Evolutionary conservation across 2,113 vertebrate genomes (phyloP), one percentile per base, ranked within the genome.

Genomic region (Lycocorax pyrrhopterus): DNA sequence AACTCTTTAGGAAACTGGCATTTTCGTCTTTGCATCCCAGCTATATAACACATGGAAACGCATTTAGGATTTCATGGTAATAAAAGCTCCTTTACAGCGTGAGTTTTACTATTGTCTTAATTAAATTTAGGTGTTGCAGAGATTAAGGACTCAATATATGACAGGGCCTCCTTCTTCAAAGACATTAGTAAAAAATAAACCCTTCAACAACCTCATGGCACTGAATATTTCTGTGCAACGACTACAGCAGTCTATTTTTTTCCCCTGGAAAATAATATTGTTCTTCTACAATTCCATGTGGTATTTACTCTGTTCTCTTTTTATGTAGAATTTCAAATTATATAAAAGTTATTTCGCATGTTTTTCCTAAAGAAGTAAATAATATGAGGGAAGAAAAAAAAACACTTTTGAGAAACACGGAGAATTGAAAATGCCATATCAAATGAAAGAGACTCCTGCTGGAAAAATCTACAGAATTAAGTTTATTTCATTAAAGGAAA

Each of bases 371-470:
- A 59, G 19, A 20, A 60, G 4, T 21, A 41, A 64, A 69, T 49
- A 47, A 44, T 4, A 16, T 16, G 1, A 5, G 8, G 10, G 4
- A 0, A 1, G 1, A 0, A 7, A 7, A 21, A 21, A 29, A n/a
- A 22, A 4, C 3, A 5, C 11, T 49, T 68, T 15, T 26, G 35
- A 68, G 49, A 59, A 41, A 60, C 6, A 53, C 5, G 1, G 33
- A 5, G 47, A 51, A 6, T 25, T 53, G 16, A 35, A 83, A 80
- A 59, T n/a, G 1, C 3, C 8, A 2, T 37, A 35, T 43, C 9
- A 53, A 69, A 20, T 35, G 14, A 73, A 44, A 9, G 26, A 13
- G 10, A 43, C 12, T 52, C 35, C 5, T 29, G 4, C 21, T 71
- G 17, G 9, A 44, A 81, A 78, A 21, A n/a, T 29, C 5, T 47